Evolutionary conservation across 2,113 vertebrate genomes (phyloP), one percentile per base, ranked within the genome.

Genomic region (Silurus meridionalis): DNA sequence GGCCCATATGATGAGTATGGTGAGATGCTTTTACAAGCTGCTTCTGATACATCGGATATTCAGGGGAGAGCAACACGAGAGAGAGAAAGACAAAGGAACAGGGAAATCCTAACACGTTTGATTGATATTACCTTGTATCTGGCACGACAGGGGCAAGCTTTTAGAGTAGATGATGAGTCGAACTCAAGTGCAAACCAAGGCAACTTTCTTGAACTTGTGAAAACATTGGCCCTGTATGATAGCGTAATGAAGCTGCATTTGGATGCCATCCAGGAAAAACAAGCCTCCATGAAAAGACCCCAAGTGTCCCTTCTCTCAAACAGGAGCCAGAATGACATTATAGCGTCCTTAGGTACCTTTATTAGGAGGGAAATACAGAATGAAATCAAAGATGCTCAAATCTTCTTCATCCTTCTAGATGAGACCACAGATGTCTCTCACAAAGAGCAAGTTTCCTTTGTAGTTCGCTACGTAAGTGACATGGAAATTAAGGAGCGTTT

Each of bases 361-460:
- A 86, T 88, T 48, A 82, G 53, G 48, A 85, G 57, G 67, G 55
- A 77, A 14, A 85, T 85, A 19, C 46, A 74, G 15, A 15, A 17
- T 11, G 28, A 88, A 85, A 77, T 82, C 23, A 64, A 85, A 88
- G 48, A 87, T 2, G 74, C 74, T 55, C 21, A 77, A 77, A 81
- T 89, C 14, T 84, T n/a, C 55, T 86, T 81, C 61, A 79, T 83
- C 63, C 46, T 83, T 6, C 9, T 86, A 14, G 87, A 86, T 88
- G 69, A 86, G 71, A 86, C 84, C 50, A 25, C 84, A 57, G 55
- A 86, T 84, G 75, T 86, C n/a, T 82, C 69, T 4, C 78, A 85
- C 79, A 46, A 82, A 81, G 83, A 88, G 66, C 87, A 85, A 67
- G 53, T 84, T 13, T 84, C 75, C 64, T 84, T 83, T 89, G 57